Conservation (phyloP, 2,888 invertebrate genomes). For the Aporophyla lueneburgensis region DNA sequence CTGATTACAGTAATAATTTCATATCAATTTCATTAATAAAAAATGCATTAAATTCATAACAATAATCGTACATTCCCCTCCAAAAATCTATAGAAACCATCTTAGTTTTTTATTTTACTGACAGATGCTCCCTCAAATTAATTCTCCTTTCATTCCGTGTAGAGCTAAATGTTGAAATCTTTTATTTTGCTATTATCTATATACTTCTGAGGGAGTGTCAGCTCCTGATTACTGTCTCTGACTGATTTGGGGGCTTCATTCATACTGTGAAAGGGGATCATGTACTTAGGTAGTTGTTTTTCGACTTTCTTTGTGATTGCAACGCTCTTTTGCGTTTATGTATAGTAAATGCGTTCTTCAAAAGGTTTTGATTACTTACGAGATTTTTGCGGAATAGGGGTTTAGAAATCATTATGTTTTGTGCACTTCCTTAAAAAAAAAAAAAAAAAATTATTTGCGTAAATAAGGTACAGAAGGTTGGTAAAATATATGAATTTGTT, state of each 20-base stretch:
- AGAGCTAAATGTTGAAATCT: conserved; percentile 37
- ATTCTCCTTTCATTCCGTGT: conserved; percentile 36
- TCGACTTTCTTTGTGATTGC: conserved; percentile 33
- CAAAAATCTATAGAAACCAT: conserved; percentile 7
- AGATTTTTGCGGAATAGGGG: not conserved
- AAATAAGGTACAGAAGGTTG: too few relatives aligned
- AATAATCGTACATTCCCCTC: conserved; percentile 2
- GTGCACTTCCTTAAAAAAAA: too few relatives aligned
- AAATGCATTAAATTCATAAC: conserved; percentile 1
- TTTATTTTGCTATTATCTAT: conserved; percentile 55
- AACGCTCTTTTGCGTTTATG: conserved; percentile 23
- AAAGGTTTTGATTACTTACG: conserved; percentile 35
- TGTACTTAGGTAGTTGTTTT: conserved; percentile 25
- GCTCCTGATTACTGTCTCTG: conserved; percentile 47
- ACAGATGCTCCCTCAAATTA: conserved; percentile 45
- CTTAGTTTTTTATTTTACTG: conserved; percentile 43
- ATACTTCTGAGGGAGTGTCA: conserved; percentile 35
- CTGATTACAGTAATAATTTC: not conserved
- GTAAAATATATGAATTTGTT: too few relatives aligned
- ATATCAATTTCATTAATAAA: not conserved
- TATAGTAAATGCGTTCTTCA: conserved; percentile 20
- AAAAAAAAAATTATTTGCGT: too few relatives aligned
- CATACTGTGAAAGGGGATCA: conserved; percentile 22
- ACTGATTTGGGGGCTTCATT: conserved; percentile 54
- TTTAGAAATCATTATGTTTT: not conserved